Evolutionary conservation across 2,797 vertebrate species (phyloP).

Genomic region (Enteromius paludinosus): DNA sequence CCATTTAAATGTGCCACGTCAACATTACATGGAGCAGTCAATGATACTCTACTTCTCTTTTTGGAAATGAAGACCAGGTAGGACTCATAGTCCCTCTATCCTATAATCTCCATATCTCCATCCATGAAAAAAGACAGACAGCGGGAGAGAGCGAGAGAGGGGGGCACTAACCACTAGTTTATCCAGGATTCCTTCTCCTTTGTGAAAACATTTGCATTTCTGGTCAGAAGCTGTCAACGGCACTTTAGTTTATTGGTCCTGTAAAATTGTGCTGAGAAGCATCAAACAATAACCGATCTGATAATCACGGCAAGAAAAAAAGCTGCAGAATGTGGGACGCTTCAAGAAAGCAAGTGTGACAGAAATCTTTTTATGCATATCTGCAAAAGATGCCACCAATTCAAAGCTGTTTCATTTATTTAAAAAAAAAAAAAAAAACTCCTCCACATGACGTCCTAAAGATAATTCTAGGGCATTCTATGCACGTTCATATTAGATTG

Average conservation of each 20-base stretch:
- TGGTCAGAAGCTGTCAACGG: constrained; percentile 55
- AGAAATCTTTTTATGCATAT: neutral
- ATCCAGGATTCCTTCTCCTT: constrained; percentile 65
- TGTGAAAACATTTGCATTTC: constrained; percentile 71
- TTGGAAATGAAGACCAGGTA: constrained; percentile 70
- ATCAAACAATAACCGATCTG: constrained; percentile 29
- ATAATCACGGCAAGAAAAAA: constrained; percentile 30
- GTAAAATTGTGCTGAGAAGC: constrained; percentile 13
- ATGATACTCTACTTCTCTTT: constrained; percentile 78
- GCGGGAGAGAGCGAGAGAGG: constrained; percentile 57
- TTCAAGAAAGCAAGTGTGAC: neutral
- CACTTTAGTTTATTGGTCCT: constrained; percentile 56
- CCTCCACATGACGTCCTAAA: neutral
- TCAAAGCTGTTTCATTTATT: neutral
- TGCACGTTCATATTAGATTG: neutral
- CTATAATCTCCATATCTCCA: constrained; percentile 66
- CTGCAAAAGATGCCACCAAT: neutral
- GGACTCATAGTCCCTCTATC: constrained; percentile 60
- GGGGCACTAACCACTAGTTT: constrained; percentile 63
- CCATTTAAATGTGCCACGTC: constrained; percentile 77
- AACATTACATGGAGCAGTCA: constrained; percentile 49
- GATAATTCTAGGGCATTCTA: neutral
- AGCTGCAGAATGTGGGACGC: neutral
- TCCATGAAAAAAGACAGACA: constrained; percentile 67
- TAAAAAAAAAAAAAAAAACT: neutral